phyloP scores from a whole-genome alignment of 2,888 invertebrate species.

The Panzeria rudis region DNA sequence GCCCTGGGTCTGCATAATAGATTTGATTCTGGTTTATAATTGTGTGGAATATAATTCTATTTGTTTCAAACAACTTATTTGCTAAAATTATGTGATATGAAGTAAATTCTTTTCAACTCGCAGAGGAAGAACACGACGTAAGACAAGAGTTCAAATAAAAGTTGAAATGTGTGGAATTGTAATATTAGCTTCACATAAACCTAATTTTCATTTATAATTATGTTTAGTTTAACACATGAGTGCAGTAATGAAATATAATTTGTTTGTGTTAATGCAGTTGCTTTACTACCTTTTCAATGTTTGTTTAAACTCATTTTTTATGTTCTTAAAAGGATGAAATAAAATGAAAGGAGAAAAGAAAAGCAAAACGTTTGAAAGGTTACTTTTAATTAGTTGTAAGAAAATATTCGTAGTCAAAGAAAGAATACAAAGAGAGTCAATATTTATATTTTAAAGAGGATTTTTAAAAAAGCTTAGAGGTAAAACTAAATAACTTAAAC shows the following conservation, averaged over 20 bases:
- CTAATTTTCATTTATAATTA: constrained; percentile 62
- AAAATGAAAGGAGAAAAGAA: neutral
- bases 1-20: constrained; percentile 43
- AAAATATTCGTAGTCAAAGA: neutral
- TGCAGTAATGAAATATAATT: constrained; percentile 53
- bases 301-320: neutral
- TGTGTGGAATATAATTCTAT: constrained; percentile 57
- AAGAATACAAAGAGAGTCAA: constrained; percentile 31
- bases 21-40: constrained; percentile 56
- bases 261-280: constrained; percentile 13
- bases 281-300: neutral
- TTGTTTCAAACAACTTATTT: constrained; percentile 63
- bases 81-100: constrained; percentile 38
- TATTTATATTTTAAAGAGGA: constrained; percentile 11
- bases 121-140: neutral
- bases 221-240: constrained; percentile 69
- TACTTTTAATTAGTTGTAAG: constrained; percentile 53
- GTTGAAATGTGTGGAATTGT: constrained; percentile 7
- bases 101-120: neutral
- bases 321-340: constrained; percentile 4
- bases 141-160: neutral
- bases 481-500: neutral
- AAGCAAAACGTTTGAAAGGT: constrained; percentile 16
- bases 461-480: neutral
- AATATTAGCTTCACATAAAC: constrained; percentile 53